These are phyloP conservation scores for Subanguina moxae DNA, from an alignment of 1,140 invertebrate species.

Conservation along the genomic window DNA sequence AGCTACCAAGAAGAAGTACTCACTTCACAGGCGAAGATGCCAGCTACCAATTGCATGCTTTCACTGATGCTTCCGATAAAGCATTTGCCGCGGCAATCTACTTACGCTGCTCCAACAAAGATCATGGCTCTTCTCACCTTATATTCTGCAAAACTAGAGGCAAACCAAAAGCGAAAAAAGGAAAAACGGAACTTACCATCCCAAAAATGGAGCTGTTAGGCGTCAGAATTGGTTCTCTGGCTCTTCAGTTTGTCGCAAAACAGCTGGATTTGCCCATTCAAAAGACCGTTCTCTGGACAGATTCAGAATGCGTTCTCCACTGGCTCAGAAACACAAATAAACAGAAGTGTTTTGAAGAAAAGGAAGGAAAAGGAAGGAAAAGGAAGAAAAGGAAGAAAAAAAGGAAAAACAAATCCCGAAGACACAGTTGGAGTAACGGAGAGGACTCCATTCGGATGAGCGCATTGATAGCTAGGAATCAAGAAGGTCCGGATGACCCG, in stretches of 20 bases:
- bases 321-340: conserved; percentile 14
- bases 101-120: not conserved
- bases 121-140: not conserved
- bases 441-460: too few relatives aligned
- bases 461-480: too few relatives aligned
- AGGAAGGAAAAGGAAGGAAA: conserved; percentile 8
- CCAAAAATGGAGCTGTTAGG: conserved; percentile 36
- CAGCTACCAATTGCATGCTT: conserved; percentile 23
- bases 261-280: conserved; percentile 11
- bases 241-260: not conserved
- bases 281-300: conserved; percentile 18
- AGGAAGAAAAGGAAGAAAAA: too few relatives aligned
- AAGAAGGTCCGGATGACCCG: too few relatives aligned
- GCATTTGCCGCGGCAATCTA: conserved; percentile 30
- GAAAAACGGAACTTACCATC: conserved; percentile 18
- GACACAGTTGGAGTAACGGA: too few relatives aligned
- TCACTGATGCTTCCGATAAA: conserved; percentile 22
- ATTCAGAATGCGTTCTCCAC: conserved; percentile 20
- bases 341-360: conserved; percentile 8
- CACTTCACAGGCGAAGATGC: not conserved
- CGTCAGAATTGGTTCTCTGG: not conserved
- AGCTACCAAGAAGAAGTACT: not conserved
- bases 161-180: conserved; percentile 3
- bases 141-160: conserved; percentile 18
- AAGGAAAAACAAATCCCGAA: too few relatives aligned